Evolutionary conservation across 2,797 vertebrate genomes (phyloP).

Genomic region (Liparis tanakae): DNA sequence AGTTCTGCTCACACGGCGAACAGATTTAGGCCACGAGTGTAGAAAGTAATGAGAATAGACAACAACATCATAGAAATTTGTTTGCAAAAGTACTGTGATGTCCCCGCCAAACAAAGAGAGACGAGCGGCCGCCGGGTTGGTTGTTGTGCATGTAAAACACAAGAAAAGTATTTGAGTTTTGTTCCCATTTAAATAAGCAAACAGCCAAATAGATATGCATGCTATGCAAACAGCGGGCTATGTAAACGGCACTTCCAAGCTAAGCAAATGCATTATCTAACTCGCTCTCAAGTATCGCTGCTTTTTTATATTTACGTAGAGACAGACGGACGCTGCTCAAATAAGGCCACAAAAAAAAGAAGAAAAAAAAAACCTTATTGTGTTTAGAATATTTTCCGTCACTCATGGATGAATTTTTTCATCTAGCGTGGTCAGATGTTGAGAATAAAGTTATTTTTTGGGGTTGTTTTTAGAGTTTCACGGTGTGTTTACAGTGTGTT

Average conservation of each 20-base stretch:
- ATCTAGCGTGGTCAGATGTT: background rate
- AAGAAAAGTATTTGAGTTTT: slow-evolving; percentile 42
- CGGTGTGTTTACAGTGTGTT: background rate
- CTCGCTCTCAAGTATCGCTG: slow-evolving; percentile 48
- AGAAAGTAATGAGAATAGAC: background rate
- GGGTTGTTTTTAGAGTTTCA: background rate
- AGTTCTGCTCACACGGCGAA: slow-evolving; percentile 33
- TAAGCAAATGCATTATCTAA: slow-evolving; percentile 80
- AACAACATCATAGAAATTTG: slow-evolving; percentile 26
- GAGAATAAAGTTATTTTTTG: background rate
- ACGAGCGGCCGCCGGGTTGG: background rate
- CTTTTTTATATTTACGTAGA: slow-evolving; percentile 2
- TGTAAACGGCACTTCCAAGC: slow-evolving; percentile 68
- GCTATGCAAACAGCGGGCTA: slow-evolving; percentile 73
- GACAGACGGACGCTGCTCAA: background rate
- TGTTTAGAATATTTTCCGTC: slow-evolving; percentile 1
- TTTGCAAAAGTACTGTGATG: slow-evolving; percentile 14
- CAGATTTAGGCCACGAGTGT: slow-evolving; percentile 68
- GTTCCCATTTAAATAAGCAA: slow-evolving; percentile 61
- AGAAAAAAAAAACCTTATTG: background rate
- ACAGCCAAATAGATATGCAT: slow-evolving; percentile 67
- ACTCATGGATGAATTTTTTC: background rate
- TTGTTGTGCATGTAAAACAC: slow-evolving; percentile 30
- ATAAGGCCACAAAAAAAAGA: background rate
- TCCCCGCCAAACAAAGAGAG: slow-evolving; percentile 25